Percentiles rank a stretch among this genome's conserved stretches.
phyloP scores from a whole-genome alignment of 2,888 invertebrate species.

The Baccha elongata region DNA sequence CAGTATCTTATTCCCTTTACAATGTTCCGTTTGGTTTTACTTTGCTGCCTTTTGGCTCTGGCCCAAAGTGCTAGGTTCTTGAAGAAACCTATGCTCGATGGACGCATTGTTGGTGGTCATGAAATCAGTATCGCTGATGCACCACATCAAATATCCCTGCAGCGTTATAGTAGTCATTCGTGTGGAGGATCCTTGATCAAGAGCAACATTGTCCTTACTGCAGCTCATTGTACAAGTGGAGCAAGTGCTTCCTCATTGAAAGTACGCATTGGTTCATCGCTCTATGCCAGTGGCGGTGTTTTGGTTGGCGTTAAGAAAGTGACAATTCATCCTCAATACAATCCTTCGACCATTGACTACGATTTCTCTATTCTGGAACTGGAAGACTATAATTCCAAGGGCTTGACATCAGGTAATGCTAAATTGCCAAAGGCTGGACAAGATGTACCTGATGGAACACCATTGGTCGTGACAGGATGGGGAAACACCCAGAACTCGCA shows the following conservation, averaged over 20 bases:
- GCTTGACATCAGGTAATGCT: slow-evolving; percentile 75
- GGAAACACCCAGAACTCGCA: slow-evolving; percentile 77
- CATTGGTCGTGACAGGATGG: slow-evolving; percentile 79
- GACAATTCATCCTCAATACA: slow-evolving; percentile 80
- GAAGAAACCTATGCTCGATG: slow-evolving; percentile 75
- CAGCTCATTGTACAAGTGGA: slow-evolving; percentile 81
- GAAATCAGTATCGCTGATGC: slow-evolving; percentile 79
- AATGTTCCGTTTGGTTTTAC: slow-evolving; percentile 57
- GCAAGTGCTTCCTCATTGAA: slow-evolving; percentile 59
- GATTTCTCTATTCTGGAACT: slow-evolving; percentile 82
- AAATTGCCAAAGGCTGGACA: slow-evolving; percentile 76
- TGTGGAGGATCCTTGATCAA: slow-evolving; percentile 83
- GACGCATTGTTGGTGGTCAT: slow-evolving; percentile 81
- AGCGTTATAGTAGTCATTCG: slow-evolving; percentile 78
- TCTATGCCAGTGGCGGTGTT: slow-evolving; percentile 79
- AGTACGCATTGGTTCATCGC: slow-evolving; percentile 81
- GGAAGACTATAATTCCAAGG: slow-evolving; percentile 67
- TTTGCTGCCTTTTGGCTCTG: slow-evolving; percentile 52
- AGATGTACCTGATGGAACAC: slow-evolving; percentile 76
- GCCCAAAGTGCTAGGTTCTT: slow-evolving; percentile 53
- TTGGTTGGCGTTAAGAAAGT: slow-evolving; percentile 77
- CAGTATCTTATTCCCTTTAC: slow-evolving; percentile 43
- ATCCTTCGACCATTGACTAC: slow-evolving; percentile 80
- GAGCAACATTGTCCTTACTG: slow-evolving; percentile 80
- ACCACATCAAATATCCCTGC: slow-evolving; percentile 82